Percentiles rank a stretch among this genome's conserved stretches.
phyloP scores from a whole-genome alignment of 1,140 invertebrate species.

The Temnothorax longispinosus region DNA sequence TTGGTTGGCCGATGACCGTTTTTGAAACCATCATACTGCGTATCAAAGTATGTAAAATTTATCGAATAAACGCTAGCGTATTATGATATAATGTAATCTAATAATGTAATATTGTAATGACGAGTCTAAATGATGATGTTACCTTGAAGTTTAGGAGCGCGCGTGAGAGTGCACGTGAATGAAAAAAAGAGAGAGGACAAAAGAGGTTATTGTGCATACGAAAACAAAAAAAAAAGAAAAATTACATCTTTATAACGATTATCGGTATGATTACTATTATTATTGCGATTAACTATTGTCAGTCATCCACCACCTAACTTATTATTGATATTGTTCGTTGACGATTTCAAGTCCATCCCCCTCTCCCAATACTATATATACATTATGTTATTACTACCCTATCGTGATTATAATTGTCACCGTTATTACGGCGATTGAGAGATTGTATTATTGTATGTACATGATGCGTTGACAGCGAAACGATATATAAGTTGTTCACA shows the following conservation, averaged over 20 bases:
- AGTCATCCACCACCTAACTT: slow-evolving; percentile 64
- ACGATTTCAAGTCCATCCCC: slow-evolving; percentile 53
- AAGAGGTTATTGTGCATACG: slow-evolving; percentile 85
- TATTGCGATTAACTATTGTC: slow-evolving; percentile 83
- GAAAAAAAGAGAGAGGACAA: slow-evolving; percentile 75
- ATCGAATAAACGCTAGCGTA: slow-evolving; percentile 86
- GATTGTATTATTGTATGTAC: slow-evolving; percentile 79
- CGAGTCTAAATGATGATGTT: slow-evolving; percentile 86
- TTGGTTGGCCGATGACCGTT: slow-evolving; percentile 86
- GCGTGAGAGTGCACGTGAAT: slow-evolving; percentile 83
- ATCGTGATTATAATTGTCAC: slow-evolving; percentile 72
- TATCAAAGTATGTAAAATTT: slow-evolving; percentile 87
- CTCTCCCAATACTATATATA: slow-evolving; percentile 30
- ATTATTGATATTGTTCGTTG: slow-evolving; percentile 64
- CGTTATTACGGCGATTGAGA: slow-evolving; percentile 75
- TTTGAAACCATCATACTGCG: slow-evolving; percentile 86
- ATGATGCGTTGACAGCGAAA: slow-evolving; percentile 83
- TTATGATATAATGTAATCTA: slow-evolving; percentile 86
- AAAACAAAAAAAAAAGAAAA: slow-evolving; percentile 79
- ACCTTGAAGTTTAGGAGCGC: slow-evolving; percentile 84
- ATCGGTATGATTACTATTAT: slow-evolving; percentile 77
- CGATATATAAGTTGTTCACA: slow-evolving; percentile 85
- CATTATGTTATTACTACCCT: slow-evolving; percentile 56
- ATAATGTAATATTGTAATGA: slow-evolving; percentile 87
- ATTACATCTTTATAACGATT: slow-evolving; percentile 80